phyloP scores from a whole-genome alignment of 1,140 invertebrate species.

The Berghia stephanieae region DNA sequence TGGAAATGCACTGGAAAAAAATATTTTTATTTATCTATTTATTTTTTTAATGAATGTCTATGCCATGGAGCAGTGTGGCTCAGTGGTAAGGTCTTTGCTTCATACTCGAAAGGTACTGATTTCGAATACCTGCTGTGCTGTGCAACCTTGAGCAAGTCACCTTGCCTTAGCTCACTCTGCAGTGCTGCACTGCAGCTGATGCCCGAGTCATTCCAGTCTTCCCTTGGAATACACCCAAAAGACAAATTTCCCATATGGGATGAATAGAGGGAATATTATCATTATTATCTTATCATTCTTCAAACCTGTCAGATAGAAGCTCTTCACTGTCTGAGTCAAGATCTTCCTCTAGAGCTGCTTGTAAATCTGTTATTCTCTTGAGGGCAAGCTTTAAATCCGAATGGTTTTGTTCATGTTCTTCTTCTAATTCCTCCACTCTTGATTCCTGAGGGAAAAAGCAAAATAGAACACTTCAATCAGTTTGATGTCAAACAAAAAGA shows the following conservation, averaged over 20 bases:
- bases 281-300: not conserved
- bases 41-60: too few relatives aligned
- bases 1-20: too few relatives aligned
- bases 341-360: constrained; percentile 81
- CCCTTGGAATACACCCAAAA: not conserved
- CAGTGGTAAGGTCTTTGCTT: too few relatives aligned
- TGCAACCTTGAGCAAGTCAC: not conserved
- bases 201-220: not conserved
- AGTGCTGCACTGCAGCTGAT: not conserved
- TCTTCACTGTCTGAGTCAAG: constrained; percentile 60
- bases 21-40: too few relatives aligned
- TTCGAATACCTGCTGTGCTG: not conserved
- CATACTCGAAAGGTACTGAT: too few relatives aligned
- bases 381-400: constrained; percentile 82
- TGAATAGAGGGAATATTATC: too few relatives aligned
- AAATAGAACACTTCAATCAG: not conserved
- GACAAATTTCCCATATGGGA: too few relatives aligned
- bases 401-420: constrained; percentile 67
- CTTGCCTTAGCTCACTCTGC: not conserved
- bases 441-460: constrained; percentile 54
- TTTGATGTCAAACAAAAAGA: not conserved
- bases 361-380: constrained; percentile 84
- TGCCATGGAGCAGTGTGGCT: too few relatives aligned
- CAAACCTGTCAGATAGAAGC: constrained; percentile 49
- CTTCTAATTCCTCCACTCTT: constrained; percentile 62